Base-by-base conservation (phyloP, 1,140 invertebrate genomes). In the Heliothis subflexa region DNA sequence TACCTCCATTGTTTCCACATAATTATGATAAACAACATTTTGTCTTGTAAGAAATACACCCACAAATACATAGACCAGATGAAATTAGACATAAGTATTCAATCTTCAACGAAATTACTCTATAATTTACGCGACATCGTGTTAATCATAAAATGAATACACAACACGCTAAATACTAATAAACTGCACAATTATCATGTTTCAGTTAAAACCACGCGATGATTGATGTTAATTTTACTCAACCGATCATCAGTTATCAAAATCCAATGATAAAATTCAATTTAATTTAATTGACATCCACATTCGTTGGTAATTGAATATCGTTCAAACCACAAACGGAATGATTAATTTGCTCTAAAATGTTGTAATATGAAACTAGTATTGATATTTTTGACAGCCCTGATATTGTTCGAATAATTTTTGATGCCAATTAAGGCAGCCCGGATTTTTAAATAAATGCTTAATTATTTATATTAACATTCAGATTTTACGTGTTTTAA, bases 381-480 rank as follows among this genome's bases (percentile, higher is more conserved):
- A 13, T 40, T 50, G 25, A 28, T 55, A 55, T 54, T 16, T 61
- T 59, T 47, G 54, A 61, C 55, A 73, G 61, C 71, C 71, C 55
- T 73, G 18, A 10, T 52, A 49, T 68, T 25, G 71, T 73, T 61
- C 71, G 25, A 40, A 73, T 73, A 73, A 45, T 59, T 73, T 73
- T 73, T 73, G 71, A 73, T 59, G 71, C 33, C 54, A 73, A 73
- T 73, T 73, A 59, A 73, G 45, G 54, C 47, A 47, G 54, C 3
- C n/a, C 2, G 54, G 71, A 73, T 73, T 73, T 33, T 73, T 73
- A 73, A 73, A 55, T 73, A 73, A 73, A 21, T 73, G 40, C 49
- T 73, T 73, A 73, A 73, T 73, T 59, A 59, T 73, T 57, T 47
- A 21, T 47, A 3, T 68, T 50, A 50, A 25, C 33, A 49, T 64